These are phyloP conservation scores for Phalloptychus januarius DNA, from an alignment of 2,797 vertebrate genomes.

Conservation along the genomic window DNA sequence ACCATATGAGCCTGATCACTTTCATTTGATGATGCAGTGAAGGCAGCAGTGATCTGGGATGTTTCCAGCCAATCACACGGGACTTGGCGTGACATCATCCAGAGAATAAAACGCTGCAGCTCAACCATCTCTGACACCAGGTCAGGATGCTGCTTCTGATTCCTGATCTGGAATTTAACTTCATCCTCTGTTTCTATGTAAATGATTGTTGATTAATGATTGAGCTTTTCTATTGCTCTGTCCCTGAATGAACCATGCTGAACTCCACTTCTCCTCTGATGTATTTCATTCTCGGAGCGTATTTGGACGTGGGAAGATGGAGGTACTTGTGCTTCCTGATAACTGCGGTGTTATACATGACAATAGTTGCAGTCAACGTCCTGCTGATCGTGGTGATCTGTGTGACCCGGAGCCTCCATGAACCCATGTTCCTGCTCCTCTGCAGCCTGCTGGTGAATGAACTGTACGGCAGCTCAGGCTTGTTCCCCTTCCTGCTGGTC, in stretches of 20 bases:
- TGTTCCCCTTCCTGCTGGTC: conserved; percentile 17
- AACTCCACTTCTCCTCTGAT: background rate
- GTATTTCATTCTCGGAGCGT: conserved; percentile 4
- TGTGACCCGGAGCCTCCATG: background rate
- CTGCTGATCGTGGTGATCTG: background rate
- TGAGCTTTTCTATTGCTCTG: background rate
- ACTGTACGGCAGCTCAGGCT: background rate
- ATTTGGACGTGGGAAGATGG: background rate
- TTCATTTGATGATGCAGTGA: too few relatives aligned
- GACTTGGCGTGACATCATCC: too few relatives aligned
- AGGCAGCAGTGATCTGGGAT: too few relatives aligned
- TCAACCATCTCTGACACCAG: too few relatives aligned
- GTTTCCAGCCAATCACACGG: too few relatives aligned
- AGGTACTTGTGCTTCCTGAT: background rate
- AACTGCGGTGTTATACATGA: background rate
- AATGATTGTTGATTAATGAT: too few relatives aligned
- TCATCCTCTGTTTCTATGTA: too few relatives aligned
- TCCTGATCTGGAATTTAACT: too few relatives aligned
- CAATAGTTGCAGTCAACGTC: background rate
- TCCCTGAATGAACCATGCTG: background rate
- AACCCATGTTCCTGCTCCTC: background rate
- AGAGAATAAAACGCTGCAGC: too few relatives aligned
- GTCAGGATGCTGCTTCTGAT: too few relatives aligned
- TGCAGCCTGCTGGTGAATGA: background rate
- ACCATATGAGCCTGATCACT: too few relatives aligned